Conservation (phyloP, 2,797 vertebrate genomes). For the Notamacropus eugenii region DNA sequence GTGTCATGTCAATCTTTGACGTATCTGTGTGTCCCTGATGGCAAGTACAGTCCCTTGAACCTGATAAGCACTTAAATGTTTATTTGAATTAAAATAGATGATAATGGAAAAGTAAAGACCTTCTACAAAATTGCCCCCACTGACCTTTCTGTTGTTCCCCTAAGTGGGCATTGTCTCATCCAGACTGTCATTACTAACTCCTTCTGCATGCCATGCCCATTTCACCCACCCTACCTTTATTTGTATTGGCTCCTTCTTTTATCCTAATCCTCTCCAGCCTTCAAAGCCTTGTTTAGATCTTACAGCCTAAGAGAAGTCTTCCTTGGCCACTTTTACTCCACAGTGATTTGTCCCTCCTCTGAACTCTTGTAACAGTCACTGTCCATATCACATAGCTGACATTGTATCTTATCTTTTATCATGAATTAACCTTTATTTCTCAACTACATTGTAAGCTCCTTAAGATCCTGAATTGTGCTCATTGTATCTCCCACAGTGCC, state of each 20-base stretch:
- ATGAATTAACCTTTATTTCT: background rate
- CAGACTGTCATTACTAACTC: background rate
- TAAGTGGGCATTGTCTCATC: background rate
- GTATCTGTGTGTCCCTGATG: background rate
- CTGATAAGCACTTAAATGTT: background rate
- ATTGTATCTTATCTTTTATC: background rate
- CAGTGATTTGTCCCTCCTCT: background rate
- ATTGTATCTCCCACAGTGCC: background rate
- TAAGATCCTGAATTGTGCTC: background rate
- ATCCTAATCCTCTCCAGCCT: background rate
- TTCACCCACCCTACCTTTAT: background rate
- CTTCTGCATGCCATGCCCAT: background rate
- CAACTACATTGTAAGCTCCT: background rate
- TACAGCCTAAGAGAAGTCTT: background rate
- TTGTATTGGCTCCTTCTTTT: background rate
- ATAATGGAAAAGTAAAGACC: background rate
- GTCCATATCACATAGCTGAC: background rate
- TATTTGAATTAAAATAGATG: background rate
- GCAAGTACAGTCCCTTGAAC: background rate
- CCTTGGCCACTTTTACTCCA: background rate
- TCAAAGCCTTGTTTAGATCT: background rate
- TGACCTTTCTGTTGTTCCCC: background rate
- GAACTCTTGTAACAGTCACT: background rate
- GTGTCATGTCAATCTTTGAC: background rate
- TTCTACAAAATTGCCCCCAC: background rate